Evolutionary conservation across 1,140 invertebrate species (phyloP), one percentile per base, ranked within the genome.

Genomic region (Heliconius melpomene): DNA sequence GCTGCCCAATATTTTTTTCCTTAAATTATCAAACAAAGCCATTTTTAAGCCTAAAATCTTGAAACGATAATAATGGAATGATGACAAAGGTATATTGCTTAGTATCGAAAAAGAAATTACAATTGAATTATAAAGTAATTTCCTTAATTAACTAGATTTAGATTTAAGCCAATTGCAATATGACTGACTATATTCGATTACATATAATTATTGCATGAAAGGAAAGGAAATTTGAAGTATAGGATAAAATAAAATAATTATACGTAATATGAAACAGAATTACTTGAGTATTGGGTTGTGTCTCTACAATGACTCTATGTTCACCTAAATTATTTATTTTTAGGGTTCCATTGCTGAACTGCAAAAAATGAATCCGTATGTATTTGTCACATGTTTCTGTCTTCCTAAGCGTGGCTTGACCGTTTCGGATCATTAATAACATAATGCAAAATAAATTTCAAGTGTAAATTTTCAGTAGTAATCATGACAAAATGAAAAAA

Each of bases 1-100:
- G 9, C 81, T 54, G 52, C 86, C 87, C 6, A 72, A 74, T 11
- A 91, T 84, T 46, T 83, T 79, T 66, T 29, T 66, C 36, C 79
- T 84, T 72, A 81, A 77, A 7, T n/a, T 74, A 82, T 80, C 26
- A 70, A 75, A 26, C 2, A 71, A 80, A 40, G 7, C 18, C 71
- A 73, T 78, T 13, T n/a, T 11, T 66, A 66, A 66, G 13, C 26
- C 26, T 60, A 9, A 23, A 60, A 23, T 20, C 7, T 23, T 60
- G 3, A 26, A 23, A 60, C 3, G n/a, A 60, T 60, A 60, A 60
- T 11, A 60, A 7, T 23, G 29, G 13, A 29, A 26, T 29, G n/a
- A 29, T 26, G 26, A 66, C 23, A 29, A 66, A 11, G 6, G 26
- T 11, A 29, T 57, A 23, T 23, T 7, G 20, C 60, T 66, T 16